These are phyloP conservation scores for Chitala chitala DNA, from an alignment of 2,113 vertebrate species.

Conservation along the genomic window DNA sequence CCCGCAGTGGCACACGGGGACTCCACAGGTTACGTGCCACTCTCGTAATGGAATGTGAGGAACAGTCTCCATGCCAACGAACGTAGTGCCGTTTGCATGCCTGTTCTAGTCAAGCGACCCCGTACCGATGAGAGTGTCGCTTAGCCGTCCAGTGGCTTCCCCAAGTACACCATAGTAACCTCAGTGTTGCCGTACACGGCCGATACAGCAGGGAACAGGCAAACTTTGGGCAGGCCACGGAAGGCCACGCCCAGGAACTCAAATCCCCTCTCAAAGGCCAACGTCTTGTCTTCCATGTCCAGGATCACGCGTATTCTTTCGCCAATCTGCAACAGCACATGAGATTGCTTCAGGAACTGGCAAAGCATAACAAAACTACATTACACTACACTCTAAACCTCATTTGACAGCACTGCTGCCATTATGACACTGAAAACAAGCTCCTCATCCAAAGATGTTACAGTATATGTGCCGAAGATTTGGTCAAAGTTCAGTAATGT, in stretches of 20 bases:
- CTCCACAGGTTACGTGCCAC: conserved; percentile 13
- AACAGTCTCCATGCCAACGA: conserved; percentile 34
- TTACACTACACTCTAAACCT: background rate
- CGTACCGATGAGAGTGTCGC: conserved; percentile 26
- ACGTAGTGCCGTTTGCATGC: conserved; percentile 33
- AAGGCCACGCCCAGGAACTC: conserved; percentile 97
- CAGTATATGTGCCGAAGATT: background rate
- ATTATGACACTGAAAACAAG: too few species aligned
- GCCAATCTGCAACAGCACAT: conserved; percentile 74
- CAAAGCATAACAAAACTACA: background rate
- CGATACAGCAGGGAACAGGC: conserved; percentile 95
- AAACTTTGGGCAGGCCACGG: conserved; percentile 90
- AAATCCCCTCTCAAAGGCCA: conserved; percentile 95
- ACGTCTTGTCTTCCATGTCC: conserved; percentile 98
- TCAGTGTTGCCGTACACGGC: conserved; percentile 98
- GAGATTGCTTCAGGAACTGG: background rate
- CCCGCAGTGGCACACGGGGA: background rate
- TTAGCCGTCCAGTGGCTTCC: conserved; percentile 94
- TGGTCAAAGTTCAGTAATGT: background rate
- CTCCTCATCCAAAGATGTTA: too few species aligned
- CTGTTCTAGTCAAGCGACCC: conserved; percentile 10
- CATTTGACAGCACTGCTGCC: too few species aligned
- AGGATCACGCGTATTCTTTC: conserved; percentile 97
- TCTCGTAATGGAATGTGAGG: conserved; percentile 28
- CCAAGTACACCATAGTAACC: conserved; percentile 98